Evolutionary conservation across 2,797 vertebrate species (phyloP), one percentile per base, ranked within the genome.

Genomic region (Pterois miles): DNA sequence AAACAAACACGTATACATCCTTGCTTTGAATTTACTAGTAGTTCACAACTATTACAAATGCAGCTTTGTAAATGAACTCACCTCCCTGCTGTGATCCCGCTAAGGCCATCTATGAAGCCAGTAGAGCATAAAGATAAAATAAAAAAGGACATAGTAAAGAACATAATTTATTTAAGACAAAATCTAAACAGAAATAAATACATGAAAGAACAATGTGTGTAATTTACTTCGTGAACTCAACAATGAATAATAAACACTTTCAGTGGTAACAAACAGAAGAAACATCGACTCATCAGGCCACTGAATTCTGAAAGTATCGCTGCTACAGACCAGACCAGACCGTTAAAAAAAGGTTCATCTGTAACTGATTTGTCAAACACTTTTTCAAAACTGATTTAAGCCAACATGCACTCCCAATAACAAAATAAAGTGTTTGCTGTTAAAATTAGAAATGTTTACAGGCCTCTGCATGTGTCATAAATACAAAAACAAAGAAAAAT

Each of bases 161-260:
- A 91, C 90, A 94, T 93, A 89, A 95, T 96, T 96, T 95, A 95
- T 96, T 95, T 84, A 92, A 93, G 91, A 95, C 89, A 92, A 89
- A 92, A 84, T 90, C 89, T 91, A 93, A 93, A 91, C 85, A 89
- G 85, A 94, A 94, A 93, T 95, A 96, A 96, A 96, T 95, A 95
- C 89, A 93, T 80, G 80, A 85, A 86, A 82, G 80, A 89, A 89
- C 78, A 88, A 88, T 83, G 82, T 83, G 67, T 87, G 78, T 86
- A 38, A 88, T 90, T 88, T 85, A 85, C 66, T 90, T 78, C 7
- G 65, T 90, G 84, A 90, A 90, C 66, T 78, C 57, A 87, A 86
- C 78, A 86, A 81, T 72, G 82, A 87, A 85, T 86, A 82, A 85
- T 77, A 85, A 90, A 92, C 89, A 93, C 87, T 92, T 90, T 86